Evolutionary conservation across 2,888 invertebrate species (phyloP), one percentile per base, ranked within the genome.

Genomic region (Apodemia zela): DNA sequence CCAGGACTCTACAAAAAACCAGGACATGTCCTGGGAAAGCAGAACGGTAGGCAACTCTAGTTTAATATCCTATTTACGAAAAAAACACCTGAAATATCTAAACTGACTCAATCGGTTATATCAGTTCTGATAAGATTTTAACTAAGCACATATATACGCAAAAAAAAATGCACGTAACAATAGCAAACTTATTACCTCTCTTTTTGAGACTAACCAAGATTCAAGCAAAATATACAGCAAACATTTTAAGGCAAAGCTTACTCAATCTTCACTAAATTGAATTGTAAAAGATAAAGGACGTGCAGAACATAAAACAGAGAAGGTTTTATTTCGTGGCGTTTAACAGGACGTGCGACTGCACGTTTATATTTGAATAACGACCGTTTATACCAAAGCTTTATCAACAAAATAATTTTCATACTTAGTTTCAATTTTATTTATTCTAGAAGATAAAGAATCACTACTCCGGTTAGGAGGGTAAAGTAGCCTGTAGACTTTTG

Each of bases 261-360:
- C 42, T 42, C 42, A 42, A 42, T 42, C 42, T 47, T 17, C 45
- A 47, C 45, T 47, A 47, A 47, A 47, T 47, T 47, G 45, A 47
- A 47, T 47, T 47, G 45, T 47, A 47, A 15, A 47, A 47, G 45
- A 47, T 47, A 47, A 47, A 47, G 45, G 17, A 47, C 45, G 45
- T 47, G 45, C 45, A 47, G 45, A 47, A 47, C 45, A 47, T 47
- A 47, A 47, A 47, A 47, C 8, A 6, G 45, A 47, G 45, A 42
- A 15, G 45, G 45, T 47, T 47, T 17, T 15, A 15, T 47, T 47
- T 47, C 45, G 45, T 45, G 45, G 45, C 42, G 42, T 42, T 42
- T 42, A 42, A 42, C 42, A 42, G 42, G 42, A 42, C 45, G 45
- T 45, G 45, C 45, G 45, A 45, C n/a, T 45, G n/a, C 7, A 45